Evolutionary conservation across 2,797 vertebrate species (phyloP).

Genomic region (Siniperca obscura): DNA sequence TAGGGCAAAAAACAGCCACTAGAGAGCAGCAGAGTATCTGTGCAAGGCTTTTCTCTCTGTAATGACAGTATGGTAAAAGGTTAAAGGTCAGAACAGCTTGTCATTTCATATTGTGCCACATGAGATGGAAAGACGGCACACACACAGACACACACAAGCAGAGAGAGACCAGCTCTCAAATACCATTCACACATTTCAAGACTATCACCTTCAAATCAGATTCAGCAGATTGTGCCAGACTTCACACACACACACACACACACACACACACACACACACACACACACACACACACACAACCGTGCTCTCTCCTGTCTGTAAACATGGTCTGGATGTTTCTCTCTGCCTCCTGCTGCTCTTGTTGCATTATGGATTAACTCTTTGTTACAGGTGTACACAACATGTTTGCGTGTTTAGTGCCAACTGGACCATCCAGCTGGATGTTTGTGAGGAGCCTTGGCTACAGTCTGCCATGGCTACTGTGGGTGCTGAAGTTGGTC

Average conservation of each 20-base stretch:
- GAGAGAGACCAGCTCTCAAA: constrained; percentile 6
- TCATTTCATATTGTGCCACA: constrained; percentile 11
- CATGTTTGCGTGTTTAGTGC: constrained; percentile 62
- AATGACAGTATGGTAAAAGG: constrained; percentile 18
- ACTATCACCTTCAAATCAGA: constrained; percentile 45
- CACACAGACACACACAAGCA: constrained; percentile 25
- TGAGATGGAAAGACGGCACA: background rate
- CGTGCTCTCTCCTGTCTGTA: constrained; percentile 16
- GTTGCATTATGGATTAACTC: constrained; percentile 60
- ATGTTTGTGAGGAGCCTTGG: constrained; percentile 18
- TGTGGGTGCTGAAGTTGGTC: constrained; percentile 28
- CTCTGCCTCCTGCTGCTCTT: constrained; percentile 39
- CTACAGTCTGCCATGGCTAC: constrained; percentile 17
- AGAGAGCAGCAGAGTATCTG: constrained; percentile 75
- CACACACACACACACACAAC: constrained; percentile 9
- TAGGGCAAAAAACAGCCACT: constrained; percentile 41
- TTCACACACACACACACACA: background rate
- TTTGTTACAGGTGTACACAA: constrained; percentile 63
- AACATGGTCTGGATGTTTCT: constrained; percentile 1
- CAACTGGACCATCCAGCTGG: constrained; percentile 67
- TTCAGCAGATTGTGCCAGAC: constrained; percentile 46
- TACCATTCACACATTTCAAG: constrained; percentile 59
- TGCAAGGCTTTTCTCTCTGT: background rate
- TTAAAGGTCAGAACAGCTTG: constrained; percentile 33
- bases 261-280: constrained; percentile 15